These are phyloP conservation scores for Maylandia zebra DNA, from an alignment of 2,113 vertebrate genomes.

Conservation along the genomic window DNA sequence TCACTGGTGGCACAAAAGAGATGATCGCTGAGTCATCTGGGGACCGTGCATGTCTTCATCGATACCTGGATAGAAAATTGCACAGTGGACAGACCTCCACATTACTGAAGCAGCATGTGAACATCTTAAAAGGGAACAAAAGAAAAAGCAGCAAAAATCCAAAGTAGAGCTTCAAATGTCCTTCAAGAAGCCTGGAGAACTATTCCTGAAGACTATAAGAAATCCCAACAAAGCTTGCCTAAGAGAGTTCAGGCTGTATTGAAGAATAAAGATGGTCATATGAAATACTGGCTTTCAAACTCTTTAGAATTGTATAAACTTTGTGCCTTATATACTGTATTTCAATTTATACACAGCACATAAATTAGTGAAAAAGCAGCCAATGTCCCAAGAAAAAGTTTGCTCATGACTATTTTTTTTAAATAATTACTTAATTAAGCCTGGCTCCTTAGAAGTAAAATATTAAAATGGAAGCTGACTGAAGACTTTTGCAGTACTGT, in stretches of 20 bases:
- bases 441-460: not conserved
- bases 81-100: not conserved
- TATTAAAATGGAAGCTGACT: not conserved
- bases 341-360: not conserved
- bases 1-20: not conserved
- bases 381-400: not conserved
- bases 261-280: not conserved
- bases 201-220: not conserved
- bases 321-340: not conserved
- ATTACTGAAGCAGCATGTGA: not conserved
- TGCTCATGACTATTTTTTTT: not conserved
- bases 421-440: not conserved
- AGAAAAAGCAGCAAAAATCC: not conserved
- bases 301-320: not conserved
- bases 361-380: not conserved
- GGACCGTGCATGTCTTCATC: not conserved
- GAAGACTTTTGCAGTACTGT: not conserved
- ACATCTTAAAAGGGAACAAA: not conserved
- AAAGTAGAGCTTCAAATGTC: not conserved
- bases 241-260: not conserved
- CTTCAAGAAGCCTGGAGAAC: not conserved
- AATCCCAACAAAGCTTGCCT: not conserved
- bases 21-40: not conserved
- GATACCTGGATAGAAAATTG: not conserved
- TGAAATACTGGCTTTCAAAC: not conserved